Conservation (phyloP, 2,797 vertebrate genomes). For the Spinibarbus caldwelli region DNA sequence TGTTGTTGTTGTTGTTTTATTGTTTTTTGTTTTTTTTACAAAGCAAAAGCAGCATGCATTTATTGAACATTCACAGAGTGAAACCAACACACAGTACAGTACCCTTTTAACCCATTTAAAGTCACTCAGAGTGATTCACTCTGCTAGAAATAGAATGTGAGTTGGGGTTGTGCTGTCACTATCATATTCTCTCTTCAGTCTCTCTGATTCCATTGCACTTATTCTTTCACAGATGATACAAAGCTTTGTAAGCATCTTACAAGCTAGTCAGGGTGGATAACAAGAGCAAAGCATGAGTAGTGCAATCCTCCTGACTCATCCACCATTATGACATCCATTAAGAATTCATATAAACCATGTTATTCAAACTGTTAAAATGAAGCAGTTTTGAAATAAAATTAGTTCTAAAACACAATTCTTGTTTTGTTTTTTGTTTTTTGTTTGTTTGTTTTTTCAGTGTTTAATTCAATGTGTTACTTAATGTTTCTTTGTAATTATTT, state of each 20-base stretch:
- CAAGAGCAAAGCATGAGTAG: neutral
- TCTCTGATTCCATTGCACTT: neutral
- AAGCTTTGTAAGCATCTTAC: neutral
- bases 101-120: conserved; percentile 11
- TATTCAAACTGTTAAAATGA: neutral
- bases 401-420: neutral
- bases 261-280: neutral
- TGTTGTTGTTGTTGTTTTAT: too few relatives aligned
- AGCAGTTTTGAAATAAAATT: neutral
- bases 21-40: neutral
- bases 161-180: neutral
- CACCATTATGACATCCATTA: neutral
- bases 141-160: conserved; percentile 28
- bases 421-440: neutral
- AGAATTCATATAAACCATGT: neutral
- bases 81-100: neutral
- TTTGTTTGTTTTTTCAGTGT: neutral
- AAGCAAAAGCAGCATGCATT: neutral
- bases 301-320: neutral
- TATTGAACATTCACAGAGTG: neutral
- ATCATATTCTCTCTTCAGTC: conserved; percentile 20
- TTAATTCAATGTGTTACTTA: neutral
- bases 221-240: neutral
- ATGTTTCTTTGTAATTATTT: neutral
- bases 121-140: conserved; percentile 24